Base-by-base conservation (phyloP, 2,797 vertebrate species). In the Tenualosa ilisha region DNA sequence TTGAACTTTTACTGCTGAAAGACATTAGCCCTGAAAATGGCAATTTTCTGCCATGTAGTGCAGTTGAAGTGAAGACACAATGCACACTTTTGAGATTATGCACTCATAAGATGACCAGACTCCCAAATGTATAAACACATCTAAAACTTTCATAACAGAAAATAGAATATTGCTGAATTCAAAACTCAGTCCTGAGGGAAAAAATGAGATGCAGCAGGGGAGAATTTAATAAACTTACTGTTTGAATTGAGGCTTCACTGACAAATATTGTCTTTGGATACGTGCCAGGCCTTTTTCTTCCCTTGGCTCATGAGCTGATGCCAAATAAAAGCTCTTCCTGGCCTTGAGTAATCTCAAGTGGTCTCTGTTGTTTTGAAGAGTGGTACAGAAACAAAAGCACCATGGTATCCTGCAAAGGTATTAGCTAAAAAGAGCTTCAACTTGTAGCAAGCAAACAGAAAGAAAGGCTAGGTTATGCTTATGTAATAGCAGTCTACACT, bases 221-320 rank as follows among this genome's bases (percentile, higher is more conserved):
- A 89, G 91, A 94, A 92, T 93, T 90, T 93, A 94, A 93, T 93
- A 94, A 94, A 93, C 93, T 90, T 87, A 92, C 91, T 91, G 89
- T 92, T 91, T 93, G 90, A 93, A 94, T 93, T 92, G 91, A 94
- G 91, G 90, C 93, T 93, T 92, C 91, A 91, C 92, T 93, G 93
- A 94, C 93, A 94, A 94, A 95, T 94, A 95, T 95, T 95, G 92
- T 94, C 86, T 90, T 95, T 96, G 94, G 94, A 91, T 22, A n/a
- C 85, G 79, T 3, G 92, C 95, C 94, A 94, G 89, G 90, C 94
- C 90, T 72, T 81, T 85, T 84, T 72, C 81, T 84, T 40, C 26
- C 81, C 82, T 92, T 40, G 15, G 88, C 91, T 86, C 89, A 91
- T 91, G 93, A 93, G 90, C 92, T 86, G 31, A 81, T 90, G 93